These are phyloP conservation scores for Uropsilus gracilis DNA, from an alignment of 2,113 vertebrate species.

Conservation along the genomic window DNA sequence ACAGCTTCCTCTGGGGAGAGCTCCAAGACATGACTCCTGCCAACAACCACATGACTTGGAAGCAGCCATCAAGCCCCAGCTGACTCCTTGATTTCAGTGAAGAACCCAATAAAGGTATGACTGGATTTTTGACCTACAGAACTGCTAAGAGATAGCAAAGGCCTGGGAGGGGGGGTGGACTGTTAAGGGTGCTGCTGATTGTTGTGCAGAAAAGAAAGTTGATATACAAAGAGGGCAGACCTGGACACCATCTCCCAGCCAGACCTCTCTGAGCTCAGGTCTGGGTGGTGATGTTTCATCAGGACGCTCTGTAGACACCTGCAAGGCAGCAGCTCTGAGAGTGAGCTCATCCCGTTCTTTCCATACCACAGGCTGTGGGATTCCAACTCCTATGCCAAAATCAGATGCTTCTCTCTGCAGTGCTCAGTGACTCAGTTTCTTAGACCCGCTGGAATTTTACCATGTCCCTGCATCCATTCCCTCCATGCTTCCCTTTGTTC, in stretches of 20 bases:
- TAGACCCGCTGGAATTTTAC: too few species aligned
- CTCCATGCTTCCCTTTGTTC: neutral
- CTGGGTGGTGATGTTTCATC: neutral
- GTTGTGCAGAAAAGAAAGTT: neutral
- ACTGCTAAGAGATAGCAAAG: neutral
- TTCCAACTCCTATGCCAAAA: neutral
- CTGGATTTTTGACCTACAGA: neutral
- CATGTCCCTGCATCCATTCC: too few species aligned
- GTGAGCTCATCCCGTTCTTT: neutral
- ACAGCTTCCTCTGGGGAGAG: accelerated
- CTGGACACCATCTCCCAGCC: neutral
- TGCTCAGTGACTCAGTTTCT: neutral
- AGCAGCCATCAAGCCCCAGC: neutral
- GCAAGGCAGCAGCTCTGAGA: neutral
- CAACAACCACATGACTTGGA: accelerated
- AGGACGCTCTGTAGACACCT: neutral
- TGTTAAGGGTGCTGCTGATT: neutral
- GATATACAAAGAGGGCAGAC: neutral
- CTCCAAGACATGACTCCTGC: neutral
- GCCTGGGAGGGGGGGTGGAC: too few species aligned
- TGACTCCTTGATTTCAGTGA: neutral
- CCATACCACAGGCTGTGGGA: too few species aligned
- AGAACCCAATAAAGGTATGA: neutral
- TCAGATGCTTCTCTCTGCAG: neutral
- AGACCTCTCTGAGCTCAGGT: neutral